Evolutionary conservation across 2,797 vertebrate species (phyloP), one percentile per base, ranked within the genome.

Genomic region (Coracias cyanogaster): DNA sequence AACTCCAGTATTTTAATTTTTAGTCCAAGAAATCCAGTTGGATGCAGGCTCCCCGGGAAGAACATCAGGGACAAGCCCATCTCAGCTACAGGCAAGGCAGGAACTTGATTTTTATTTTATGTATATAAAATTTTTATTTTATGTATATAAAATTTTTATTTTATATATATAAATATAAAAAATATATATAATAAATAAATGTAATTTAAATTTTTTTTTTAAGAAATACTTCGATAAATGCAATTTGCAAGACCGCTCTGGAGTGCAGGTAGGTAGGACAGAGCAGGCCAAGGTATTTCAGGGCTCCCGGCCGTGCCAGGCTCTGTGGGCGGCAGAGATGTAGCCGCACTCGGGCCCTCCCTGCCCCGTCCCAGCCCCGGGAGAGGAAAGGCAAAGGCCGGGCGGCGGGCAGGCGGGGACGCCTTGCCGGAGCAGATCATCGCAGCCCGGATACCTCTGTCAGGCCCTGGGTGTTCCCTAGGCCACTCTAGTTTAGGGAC

Each of bases 361-460:
- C 16, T 46, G 35, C 3, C 10, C 21, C 8, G 3, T 66, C 24
- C 45, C 55, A 12, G 3, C 20, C 15, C 52, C 22, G 9, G 48
- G 12, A 54, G 35, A 67, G 35, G 24, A 25, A 24, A 66, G 60
- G n/a, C 26, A 25, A 24, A 66, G 60, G n/a, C 26, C 7, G 10
- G 37, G 13, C 8, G 2, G 2, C 1, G 18, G 55, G 37, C 26
- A 10, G 17, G 26, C 0, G 19, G 6, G 7, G 20, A 58, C 24
- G n/a, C 11, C 6, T 37, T 4, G 22, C 25, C 4, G 8, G 21
- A 55, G 19, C 12, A 35, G 18, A 31, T 22, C 12, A 39, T 45
- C 1, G 4, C 21, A 43, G 1, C 49, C 5, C 26, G 14, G 4
- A 17, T 9, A 8, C 8, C n/a, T 64, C 49, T 55, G 8, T n/a